Base-by-base conservation (phyloP, 2,113 vertebrate genomes). In the Fukomys damarensis region DNA sequence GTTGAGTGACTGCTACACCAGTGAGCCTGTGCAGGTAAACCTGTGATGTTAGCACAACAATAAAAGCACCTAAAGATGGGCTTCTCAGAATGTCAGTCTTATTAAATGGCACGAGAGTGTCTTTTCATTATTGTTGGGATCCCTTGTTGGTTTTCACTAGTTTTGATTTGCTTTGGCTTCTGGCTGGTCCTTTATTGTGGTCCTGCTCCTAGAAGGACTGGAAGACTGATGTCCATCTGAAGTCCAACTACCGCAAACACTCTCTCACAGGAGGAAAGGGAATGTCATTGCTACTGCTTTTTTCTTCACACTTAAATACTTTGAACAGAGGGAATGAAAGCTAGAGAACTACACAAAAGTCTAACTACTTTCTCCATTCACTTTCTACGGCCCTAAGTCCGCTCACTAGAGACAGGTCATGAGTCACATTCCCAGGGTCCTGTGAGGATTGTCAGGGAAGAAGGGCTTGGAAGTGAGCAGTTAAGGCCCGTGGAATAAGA, bases 291-390 rank as follows among this genome's bases (percentile, higher is more conserved):
- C 72, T 85, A 77, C 30, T 90, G 72, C 24, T 93, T 96, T 77
- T 97, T 90, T 96, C 70, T 91, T 96, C 0, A 11, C 86, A 43
- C 76, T 97, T 94, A 61, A 28, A 91, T 93, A 92, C 94, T 93
- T 97, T 35, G 54, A 90, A 63, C 70, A 59, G 12, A 93, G 56
- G 70, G 14, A 43, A 92, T 66, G 24, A 92, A 97, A 97, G 49
- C 54, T 84, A 95, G 94, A 89, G 96, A 87, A 95, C 41, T 46
- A 95, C 97, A 68, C 63, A 83, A 93, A 96, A 97, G 97, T 59
- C 86, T 26, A 76, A 41, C 38, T 90, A 74, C 54, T 89, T 94
- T 92, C 59, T 93, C 87, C 83, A 58, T 88, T 84, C 86, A 93
- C 93, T 94, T 87, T 84, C 59, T 54, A 96, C 90, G 82, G n/a